phyloP scores from a whole-genome alignment of 2,888 invertebrate genomes.

The Argyresthia albistria region DNA sequence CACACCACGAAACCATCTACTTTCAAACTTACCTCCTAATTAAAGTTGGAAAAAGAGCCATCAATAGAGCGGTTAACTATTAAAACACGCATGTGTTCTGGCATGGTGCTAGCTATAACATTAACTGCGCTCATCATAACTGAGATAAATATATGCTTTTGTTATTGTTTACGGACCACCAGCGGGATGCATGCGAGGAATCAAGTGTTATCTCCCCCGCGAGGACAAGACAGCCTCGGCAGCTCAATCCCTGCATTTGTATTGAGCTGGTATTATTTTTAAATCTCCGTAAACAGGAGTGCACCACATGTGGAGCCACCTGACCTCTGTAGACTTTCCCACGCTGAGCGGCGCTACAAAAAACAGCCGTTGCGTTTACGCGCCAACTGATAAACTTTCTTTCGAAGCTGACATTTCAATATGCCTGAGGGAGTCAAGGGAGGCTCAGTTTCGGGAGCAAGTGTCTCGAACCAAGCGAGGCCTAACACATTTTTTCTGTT shows the following conservation, averaged over 20 bases:
- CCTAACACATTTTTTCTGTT: slow-evolving; percentile 58
- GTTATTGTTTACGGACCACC: slow-evolving; percentile 67
- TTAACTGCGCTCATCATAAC: slow-evolving; percentile 39
- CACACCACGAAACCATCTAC: slow-evolving; percentile 6
- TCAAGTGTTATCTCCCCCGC: slow-evolving; percentile 46
- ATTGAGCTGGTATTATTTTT: slow-evolving; percentile 63
- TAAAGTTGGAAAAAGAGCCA: not conserved
- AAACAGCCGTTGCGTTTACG: slow-evolving; percentile 43
- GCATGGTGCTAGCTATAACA: slow-evolving; percentile 19
- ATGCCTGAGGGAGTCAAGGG: slow-evolving; percentile 19
- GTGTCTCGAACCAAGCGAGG: slow-evolving; percentile 50
- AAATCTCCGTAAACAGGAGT: slow-evolving; percentile 55
- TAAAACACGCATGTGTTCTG: slow-evolving; percentile 10
- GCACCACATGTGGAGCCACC: slow-evolving; percentile 66
- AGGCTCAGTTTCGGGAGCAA: slow-evolving; percentile 52
- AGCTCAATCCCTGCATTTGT: slow-evolving; percentile 37
- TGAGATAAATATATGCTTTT: slow-evolving; percentile 42
- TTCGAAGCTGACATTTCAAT: slow-evolving; percentile 27
- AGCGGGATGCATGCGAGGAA: slow-evolving; percentile 22
- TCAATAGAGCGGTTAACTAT: slow-evolving; percentile 4
- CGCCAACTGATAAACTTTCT: slow-evolving; percentile 21
- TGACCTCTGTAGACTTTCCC: slow-evolving; percentile 66
- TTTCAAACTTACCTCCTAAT: slow-evolving; percentile 2
- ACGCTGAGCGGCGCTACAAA: slow-evolving; percentile 47
- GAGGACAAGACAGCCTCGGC: slow-evolving; percentile 33